Conservation (phyloP, 2,113 vertebrate genomes). For the Pelodiscus sinensis region DNA sequence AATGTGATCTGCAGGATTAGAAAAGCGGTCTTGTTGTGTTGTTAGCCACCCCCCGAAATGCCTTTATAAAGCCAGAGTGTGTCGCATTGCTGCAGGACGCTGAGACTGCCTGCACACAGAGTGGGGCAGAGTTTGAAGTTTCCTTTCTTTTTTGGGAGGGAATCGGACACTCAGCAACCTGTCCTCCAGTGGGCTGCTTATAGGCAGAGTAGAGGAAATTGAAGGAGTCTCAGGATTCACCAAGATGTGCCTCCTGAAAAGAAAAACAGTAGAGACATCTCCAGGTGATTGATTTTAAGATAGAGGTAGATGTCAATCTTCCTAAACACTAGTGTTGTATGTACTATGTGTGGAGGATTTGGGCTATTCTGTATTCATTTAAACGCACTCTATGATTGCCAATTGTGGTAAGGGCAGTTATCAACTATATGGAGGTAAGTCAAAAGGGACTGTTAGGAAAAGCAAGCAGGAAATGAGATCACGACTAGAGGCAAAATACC, state of each 20-base stretch:
- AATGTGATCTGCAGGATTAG: not conserved
- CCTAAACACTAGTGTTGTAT: not conserved
- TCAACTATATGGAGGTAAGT: not conserved
- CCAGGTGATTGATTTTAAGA: not conserved
- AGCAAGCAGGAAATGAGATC: not conserved
- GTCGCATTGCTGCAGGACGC: not conserved
- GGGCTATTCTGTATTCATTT: not conserved
- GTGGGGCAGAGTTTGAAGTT: not conserved
- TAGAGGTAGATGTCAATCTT: not conserved
- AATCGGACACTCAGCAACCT: slow-evolving; percentile 43
- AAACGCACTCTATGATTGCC: not conserved
- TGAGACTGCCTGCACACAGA: not conserved
- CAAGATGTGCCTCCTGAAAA: slow-evolving; percentile 5
- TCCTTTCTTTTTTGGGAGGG: not conserved
- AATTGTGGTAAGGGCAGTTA: not conserved
- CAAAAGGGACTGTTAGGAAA: not conserved
- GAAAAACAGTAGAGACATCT: not conserved
- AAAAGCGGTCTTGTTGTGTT: not conserved
- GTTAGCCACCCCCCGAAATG: not conserved
- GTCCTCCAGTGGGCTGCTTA: slow-evolving; percentile 23
- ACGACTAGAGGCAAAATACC: not conserved
- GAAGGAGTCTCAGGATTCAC: not conserved
- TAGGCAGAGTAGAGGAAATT: not conserved
- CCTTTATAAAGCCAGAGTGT: not conserved
- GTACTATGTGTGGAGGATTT: not conserved